Evolutionary conservation across 2,888 invertebrate genomes (phyloP), one percentile per base, ranked within the genome.

Genomic region (Leptothorax acervorum): DNA sequence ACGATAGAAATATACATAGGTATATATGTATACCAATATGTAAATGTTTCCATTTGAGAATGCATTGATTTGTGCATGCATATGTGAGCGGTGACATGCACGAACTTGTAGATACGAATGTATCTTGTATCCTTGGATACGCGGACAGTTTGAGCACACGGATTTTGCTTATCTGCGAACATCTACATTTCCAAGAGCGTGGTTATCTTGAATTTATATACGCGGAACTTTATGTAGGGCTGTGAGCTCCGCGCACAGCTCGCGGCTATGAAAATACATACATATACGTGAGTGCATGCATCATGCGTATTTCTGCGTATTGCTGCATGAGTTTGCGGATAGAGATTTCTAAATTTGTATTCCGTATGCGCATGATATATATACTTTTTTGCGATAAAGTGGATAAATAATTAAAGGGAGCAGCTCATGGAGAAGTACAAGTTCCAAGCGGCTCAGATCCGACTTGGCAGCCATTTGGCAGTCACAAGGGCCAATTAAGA

Each of bases 91-190:
- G 39, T 39, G 53, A 55, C 12, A 28, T 11, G 35, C 28, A 11
- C 42, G 55, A 12, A 76, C 51, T 53, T 35, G 31, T 35, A 45
- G 12, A n/a, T 66, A 15, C 31, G n/a, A 45, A 31, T 45, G n/a
- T 18, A 42, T 53, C 35, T 65, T 45, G 23, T 23, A 53, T 53
- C 18, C 53, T 18, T 28, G 39, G 15, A 76, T 76, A 53, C 39
- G 28, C 42, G n/a, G 51, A 39, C 51, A 76, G 53, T 53, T 68
- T 53, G 66, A 76, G 39, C 11, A 39, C 35, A 9, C 42, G n/a
- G 12, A 76, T 76, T 76, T 23, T 8, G 39, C 28, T 35, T 76
- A 76, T 76, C 76, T 39, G 12, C 6, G 55, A 78, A 78, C 45
- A 55, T 78, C 53, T 57, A 57, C 45, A 79, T 45, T 35, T 45